These are phyloP conservation scores for Spodoptera picta DNA, from an alignment of 2,888 invertebrate genomes.

Conservation along the genomic window DNA sequence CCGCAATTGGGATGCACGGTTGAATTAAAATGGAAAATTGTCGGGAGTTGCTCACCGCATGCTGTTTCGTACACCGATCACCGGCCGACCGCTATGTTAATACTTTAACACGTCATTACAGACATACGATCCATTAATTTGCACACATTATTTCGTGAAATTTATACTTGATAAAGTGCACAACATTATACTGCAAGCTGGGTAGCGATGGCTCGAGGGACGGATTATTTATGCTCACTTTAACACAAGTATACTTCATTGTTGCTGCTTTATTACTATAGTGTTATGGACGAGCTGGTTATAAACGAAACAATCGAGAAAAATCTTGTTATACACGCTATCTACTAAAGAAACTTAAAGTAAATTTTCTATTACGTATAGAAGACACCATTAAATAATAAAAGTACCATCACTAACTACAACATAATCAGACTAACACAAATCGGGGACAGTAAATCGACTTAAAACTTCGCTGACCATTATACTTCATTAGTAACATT, in stretches of 20 bases:
- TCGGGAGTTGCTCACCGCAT: conserved; percentile 20
- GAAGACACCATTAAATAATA: too few species aligned
- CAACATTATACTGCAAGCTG: conserved; percentile 3
- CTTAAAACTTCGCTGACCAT: conserved; percentile 2
- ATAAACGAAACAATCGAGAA: too few species aligned
- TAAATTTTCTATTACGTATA: too few species aligned
- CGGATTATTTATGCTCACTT: conserved; percentile 1
- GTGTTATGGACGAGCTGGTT: background rate
- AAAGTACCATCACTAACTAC: too few species aligned
- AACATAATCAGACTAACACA: too few species aligned
- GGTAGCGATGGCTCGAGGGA: background rate
- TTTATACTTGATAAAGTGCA: conserved; percentile 4
- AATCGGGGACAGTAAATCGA: too few species aligned
- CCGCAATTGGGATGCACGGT: conserved; percentile 27
- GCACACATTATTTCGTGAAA: conserved; percentile 17
- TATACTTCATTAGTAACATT: conserved; percentile 20
- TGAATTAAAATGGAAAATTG: conserved; percentile 37
- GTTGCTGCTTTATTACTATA: background rate
- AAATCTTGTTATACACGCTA: too few species aligned
- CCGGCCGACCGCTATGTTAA: conserved; percentile 32
- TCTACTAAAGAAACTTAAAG: too few species aligned
- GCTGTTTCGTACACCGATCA: conserved; percentile 36
- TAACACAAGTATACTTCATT: background rate
- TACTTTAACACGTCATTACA: conserved; percentile 43
- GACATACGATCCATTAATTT: conserved; percentile 42